Base-by-base conservation (phyloP, 1,140 invertebrate genomes). In the Lordiphosa clarofinis region DNA sequence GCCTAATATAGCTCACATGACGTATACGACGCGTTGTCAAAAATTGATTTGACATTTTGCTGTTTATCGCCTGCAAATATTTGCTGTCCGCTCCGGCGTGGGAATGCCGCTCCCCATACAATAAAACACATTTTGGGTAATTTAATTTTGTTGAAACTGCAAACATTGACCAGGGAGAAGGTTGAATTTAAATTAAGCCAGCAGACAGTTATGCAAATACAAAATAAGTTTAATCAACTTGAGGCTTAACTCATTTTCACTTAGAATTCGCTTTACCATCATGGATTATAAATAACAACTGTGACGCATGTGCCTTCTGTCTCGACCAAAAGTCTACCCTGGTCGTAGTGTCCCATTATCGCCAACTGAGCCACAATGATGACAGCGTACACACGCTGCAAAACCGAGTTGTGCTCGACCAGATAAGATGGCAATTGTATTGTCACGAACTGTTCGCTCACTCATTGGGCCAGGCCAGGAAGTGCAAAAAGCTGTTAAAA, bases 71-170 rank as follows among this genome's bases (percentile, higher is more conserved):
- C 35, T 42, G 72, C 65, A 81, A 81, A 81, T 76, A 81, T 81
- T 81, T 81, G 56, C 61, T 57, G 66, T 43, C 42, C 46, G 36
- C 43, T 43, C 36, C 36, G 67, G 48, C 76, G 76, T 81, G 76
- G 72, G 76, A 81, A 81, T 49, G 72, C 62, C 72, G 65, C 76
- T 54, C 76, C 72, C 78, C 63, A 72, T 69, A 68, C 56, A 69
- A 69, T 68, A 49, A 60, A 64, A 59, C 62, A 54, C 56, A 55
- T 78, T 79, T 71, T 39, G 33, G 60, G 43, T 65, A 65, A 79
- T 65, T 79, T 82, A 75, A 81, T 82, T 31, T 76, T 82, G 72
- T 82, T 82, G 76, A 49, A 76, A 76, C 62, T 53, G 50, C 28
- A 31, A 31, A 31, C 28, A 31, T 31, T 31, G 57, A 55, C 59